Base-by-base conservation (phyloP, 2,888 invertebrate species). In the Melangyna quadrimaculata region DNA sequence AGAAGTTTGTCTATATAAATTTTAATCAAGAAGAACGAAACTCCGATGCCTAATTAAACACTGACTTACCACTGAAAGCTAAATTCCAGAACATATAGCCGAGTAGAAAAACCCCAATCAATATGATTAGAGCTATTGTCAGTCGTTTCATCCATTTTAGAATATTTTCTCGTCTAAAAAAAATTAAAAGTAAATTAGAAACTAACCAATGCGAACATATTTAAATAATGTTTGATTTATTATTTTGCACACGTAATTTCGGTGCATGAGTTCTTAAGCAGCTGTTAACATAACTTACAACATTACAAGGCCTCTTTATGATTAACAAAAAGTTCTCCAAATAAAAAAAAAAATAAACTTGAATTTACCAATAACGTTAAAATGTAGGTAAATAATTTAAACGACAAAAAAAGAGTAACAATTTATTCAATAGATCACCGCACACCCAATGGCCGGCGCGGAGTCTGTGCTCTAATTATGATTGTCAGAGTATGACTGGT, bases 121-220 rank as follows among this genome's bases (percentile, higher is more conserved):
- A 91, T 80, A 91, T 91, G 87, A 91, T 91, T 32, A 91, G 84
- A 59, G 89, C 90, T 71, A 91, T 91, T 80, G 91, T 91, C 73
- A 91, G 87, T 79, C 91, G 91, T 84, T 91, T 91, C 90, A 91
- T 91, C 90, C 91, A 91, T 88, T 89, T 90, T 83, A 91, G 87
- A 12, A 91, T 75, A 72, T 89, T 90, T 48, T 89, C 91, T 75
- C 90, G 90, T 89, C 91, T 91, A 87, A 88, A 74, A 71, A 87
- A n/a, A 57, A 57, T 2, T 43, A 35, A 70, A 0, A 32, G 12
- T 14, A 3, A 59, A 57, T 51, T 7, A 8, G 24, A 48, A 48
- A 48, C 19, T 19, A 5, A 51, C 24, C 14, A 1, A 2, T 14
- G 3, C 19, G 0, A 14, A 51, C 3, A 19, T 7, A n/a, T 48